These are phyloP conservation scores for Sebastes cheni DNA, from an alignment of 2,797 vertebrate species.

Conservation along the genomic window DNA sequence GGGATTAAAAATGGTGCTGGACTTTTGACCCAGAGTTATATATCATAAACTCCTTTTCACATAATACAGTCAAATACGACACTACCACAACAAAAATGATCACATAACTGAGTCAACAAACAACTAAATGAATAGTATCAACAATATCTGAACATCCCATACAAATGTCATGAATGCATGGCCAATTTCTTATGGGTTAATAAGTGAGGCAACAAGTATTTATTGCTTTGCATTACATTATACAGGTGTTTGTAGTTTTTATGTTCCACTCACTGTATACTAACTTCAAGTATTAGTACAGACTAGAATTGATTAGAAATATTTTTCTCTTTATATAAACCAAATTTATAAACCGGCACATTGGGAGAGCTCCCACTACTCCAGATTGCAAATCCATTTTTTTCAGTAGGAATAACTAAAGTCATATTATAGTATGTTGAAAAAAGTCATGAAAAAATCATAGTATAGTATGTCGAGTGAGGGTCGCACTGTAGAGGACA, in stretches of 20 bases:
- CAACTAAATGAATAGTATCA: not conserved
- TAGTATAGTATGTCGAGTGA: no score
- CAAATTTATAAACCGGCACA: not conserved
- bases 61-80: not conserved
- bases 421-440: no score
- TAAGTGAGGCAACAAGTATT: not conserved
- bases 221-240: not conserved
- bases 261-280: not conserved
- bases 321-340: no score
- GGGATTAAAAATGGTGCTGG: no score
- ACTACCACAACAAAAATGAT: not conserved
- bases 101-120: not conserved
- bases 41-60: not conserved
- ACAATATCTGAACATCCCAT: not conserved
- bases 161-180: no score
- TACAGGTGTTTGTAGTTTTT: not conserved
- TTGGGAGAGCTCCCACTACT: not conserved
- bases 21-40: not conserved
- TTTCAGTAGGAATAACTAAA: no score
- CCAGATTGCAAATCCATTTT: not conserved
- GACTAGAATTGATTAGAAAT: no score
- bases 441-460: no score
- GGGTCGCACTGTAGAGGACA: no score
- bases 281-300: not conserved
- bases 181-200: no score